Conservation (phyloP, 2,888 invertebrate species). For the Acanthococcus lagerstroemiae region DNA sequence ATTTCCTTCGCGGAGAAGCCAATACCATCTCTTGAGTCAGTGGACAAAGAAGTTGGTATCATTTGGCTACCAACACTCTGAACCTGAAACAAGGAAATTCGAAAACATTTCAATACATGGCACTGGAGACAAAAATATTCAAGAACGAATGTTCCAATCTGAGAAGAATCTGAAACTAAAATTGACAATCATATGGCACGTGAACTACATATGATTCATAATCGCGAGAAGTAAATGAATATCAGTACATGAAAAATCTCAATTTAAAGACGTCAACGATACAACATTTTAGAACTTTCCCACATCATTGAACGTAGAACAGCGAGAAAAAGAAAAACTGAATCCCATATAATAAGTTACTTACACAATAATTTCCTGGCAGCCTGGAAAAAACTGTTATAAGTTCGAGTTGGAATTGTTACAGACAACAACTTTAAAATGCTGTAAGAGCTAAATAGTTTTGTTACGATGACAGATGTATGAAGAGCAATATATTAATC, state of each 20-base stretch:
- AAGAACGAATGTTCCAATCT: no score
- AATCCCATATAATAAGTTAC: background rate
- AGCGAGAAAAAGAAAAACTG: no score
- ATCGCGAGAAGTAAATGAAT: background rate
- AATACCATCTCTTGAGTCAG: slow-evolving; percentile 6
- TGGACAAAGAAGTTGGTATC: slow-evolving; percentile 33
- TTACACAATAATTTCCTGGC: background rate
- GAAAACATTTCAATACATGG: background rate
- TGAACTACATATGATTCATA: no score
- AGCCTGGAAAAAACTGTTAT: background rate
- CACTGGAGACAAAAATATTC: no score
- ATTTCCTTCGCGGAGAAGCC: background rate
- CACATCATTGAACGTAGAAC: background rate
- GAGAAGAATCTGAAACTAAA: no score
- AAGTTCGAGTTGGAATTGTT: background rate
- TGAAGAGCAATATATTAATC: no score
- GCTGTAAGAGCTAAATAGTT: background rate
- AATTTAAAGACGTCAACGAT: background rate
- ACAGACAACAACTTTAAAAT: background rate
- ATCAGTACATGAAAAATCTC: background rate
- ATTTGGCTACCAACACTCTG: slow-evolving; percentile 33
- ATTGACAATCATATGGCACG: no score
- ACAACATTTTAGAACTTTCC: background rate
- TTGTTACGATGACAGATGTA: no score
- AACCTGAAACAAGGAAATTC: slow-evolving; percentile 22